Conservation (phyloP, 2,888 invertebrate species). For the Hypena proboscidalis region DNA sequence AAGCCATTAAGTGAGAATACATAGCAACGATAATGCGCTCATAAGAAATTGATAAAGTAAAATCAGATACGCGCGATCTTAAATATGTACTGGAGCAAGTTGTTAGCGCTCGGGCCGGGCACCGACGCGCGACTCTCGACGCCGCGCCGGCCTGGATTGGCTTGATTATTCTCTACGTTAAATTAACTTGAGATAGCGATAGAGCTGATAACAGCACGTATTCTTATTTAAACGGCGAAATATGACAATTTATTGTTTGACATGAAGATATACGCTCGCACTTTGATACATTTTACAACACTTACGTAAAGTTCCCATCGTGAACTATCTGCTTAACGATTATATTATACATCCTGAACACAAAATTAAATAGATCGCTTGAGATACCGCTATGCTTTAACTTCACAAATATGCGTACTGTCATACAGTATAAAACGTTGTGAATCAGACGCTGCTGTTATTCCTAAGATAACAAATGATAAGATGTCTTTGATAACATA, state of each 20-base stretch:
- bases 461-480: conserved; percentile 50
- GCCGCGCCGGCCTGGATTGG: conserved; percentile 50
- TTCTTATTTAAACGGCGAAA: conserved; percentile 51
- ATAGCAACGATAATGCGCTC: conserved; percentile 61
- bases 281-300: neutral
- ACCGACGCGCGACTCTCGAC: conserved; percentile 62
- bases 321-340: too few species aligned
- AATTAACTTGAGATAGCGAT: conserved; percentile 82
- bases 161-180: conserved; percentile 72
- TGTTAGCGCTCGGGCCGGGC: conserved; percentile 62
- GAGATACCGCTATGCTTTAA: conserved; percentile 8
- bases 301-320: neutral
- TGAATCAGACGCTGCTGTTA: conserved; percentile 37
- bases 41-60: conserved; percentile 64
- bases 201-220: conserved; percentile 73
- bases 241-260: conserved; percentile 19
- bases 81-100: conserved; percentile 64
- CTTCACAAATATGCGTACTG: conserved; percentile 12
- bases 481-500: conserved; percentile 56
- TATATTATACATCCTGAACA: neutral
- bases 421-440: conserved; percentile 17
- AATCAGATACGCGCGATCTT: conserved; percentile 63
- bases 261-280: neutral
- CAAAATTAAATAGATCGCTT: conserved; percentile 4
- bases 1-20: conserved; percentile 48